phyloP scores from a whole-genome alignment of 2,113 vertebrate genomes.

The Trochalopteron elliotii region DNA sequence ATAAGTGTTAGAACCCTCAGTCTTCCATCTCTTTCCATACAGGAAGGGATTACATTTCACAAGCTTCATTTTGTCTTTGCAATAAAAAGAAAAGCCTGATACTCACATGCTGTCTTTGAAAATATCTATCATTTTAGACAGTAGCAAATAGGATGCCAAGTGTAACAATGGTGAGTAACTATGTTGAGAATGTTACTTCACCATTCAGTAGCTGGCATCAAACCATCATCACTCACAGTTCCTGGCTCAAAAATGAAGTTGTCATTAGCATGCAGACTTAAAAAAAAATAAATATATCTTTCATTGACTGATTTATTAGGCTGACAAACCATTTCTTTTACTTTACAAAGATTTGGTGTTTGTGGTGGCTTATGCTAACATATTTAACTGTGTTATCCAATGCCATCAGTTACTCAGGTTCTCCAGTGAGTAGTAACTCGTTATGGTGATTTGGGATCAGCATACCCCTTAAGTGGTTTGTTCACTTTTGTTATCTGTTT shows the following conservation, averaged over 20 bases:
- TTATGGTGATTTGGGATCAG: not conserved
- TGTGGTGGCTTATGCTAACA: not conserved
- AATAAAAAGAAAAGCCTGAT: not conserved
- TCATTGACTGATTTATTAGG: slow-evolving; percentile 37
- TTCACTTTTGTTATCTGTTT: not conserved
- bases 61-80: not conserved
- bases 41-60: not conserved
- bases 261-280: not conserved
- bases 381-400: not conserved
- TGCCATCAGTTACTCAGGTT: not conserved
- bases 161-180: slow-evolving; percentile 29
- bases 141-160: not conserved
- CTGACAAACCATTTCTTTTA: slow-evolving; percentile 9
- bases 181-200: slow-evolving; percentile 13
- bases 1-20: not conserved
- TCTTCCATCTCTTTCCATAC: not conserved
- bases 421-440: not conserved
- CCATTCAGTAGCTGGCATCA: slow-evolving; percentile 6
- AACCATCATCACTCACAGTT: slow-evolving; percentile 10
- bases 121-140: not conserved
- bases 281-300: not conserved
- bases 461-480: not conserved
- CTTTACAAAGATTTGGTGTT: not conserved
- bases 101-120: not conserved
- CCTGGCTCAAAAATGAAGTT: slow-evolving; percentile 8